Conservation (phyloP, 2,797 vertebrate species). For the Scomberomorus guttatus region DNA sequence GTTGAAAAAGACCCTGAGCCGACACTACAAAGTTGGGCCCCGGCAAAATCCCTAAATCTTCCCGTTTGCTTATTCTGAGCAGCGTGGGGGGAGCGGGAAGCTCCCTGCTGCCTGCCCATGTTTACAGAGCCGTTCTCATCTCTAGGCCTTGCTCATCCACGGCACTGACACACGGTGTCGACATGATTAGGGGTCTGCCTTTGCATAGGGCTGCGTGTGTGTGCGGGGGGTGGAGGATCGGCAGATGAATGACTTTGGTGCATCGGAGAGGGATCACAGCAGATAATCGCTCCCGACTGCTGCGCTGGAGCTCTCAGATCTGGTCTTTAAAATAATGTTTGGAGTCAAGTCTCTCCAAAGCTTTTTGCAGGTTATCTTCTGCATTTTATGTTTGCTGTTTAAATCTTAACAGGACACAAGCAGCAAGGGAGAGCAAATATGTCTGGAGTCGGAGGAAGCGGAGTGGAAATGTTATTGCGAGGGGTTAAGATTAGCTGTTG, state of each 20-base stretch:
- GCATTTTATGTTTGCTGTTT: constrained; percentile 88
- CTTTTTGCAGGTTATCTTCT: constrained; percentile 82
- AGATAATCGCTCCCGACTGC: constrained; percentile 86
- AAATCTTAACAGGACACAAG: constrained; percentile 86
- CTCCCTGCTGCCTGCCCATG: constrained; percentile 77
- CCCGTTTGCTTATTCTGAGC: constrained; percentile 79
- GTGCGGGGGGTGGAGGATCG: constrained; percentile 62
- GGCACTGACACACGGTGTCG: constrained; percentile 79
- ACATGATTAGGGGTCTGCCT: constrained; percentile 82
- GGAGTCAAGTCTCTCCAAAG: constrained; percentile 83
- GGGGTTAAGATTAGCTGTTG: constrained; percentile 83
- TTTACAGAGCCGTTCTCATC: constrained; percentile 83
- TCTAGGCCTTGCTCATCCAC: constrained; percentile 82
- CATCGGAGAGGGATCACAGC: constrained; percentile 82
- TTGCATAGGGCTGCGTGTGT: constrained; percentile 70
- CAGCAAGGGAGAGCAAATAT: constrained; percentile 85
- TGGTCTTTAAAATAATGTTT: constrained; percentile 88
- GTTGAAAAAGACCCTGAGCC: constrained; percentile 75
- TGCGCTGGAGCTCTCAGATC: constrained; percentile 80
- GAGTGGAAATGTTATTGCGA: constrained; percentile 84
- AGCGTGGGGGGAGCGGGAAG: constrained; percentile 60
- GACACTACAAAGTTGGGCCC: constrained; percentile 80
- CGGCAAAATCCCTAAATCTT: constrained; percentile 85
- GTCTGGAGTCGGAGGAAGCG: constrained; percentile 83
- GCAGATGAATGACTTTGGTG: constrained; percentile 87